Evolutionary conservation across 92 coral and sea anemone genomes (phyloP).

Genomic region (Heliopora coerulea): DNA sequence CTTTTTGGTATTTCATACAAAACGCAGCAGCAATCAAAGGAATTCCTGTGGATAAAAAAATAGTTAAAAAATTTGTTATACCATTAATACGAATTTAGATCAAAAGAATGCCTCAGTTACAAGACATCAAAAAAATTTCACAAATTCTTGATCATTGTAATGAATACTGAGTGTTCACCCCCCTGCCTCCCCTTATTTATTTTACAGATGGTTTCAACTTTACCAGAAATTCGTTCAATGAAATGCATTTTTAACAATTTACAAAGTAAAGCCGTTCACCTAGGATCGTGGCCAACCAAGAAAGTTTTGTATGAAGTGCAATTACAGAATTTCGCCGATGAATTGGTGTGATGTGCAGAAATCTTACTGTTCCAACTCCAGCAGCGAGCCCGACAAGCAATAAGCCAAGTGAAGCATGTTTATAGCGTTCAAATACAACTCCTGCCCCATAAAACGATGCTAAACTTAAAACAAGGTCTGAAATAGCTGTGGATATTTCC

Average conservation of each 20-base stretch:
- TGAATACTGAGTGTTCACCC: no score
- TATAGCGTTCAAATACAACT: slow-evolving; percentile 47
- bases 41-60: slow-evolving; percentile 55
- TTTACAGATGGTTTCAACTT: no score
- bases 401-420: slow-evolving; percentile 60
- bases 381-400: slow-evolving; percentile 72
- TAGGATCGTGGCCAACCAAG: slow-evolving; percentile 76
- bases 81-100: no score
- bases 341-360: slow-evolving; percentile 64
- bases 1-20: slow-evolving; percentile 63
- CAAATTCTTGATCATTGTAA: no score
- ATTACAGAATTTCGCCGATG: slow-evolving; percentile 54
- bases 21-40: slow-evolving; percentile 89
- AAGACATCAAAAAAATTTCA: no score
- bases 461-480: slow-evolving; percentile 74
- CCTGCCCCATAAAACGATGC: slow-evolving; percentile 65
- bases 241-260: no score
- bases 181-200: no score
- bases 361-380: slow-evolving; percentile 69
- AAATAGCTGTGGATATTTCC: slow-evolving; percentile 74
- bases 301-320: slow-evolving; percentile 57
- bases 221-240: no score
- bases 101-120: no score
- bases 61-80: background rate
- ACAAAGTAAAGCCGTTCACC: slow-evolving; percentile 73